These are phyloP conservation scores for Ashinkailepas kermadecensis DNA, from an alignment of 2,888 invertebrate species.

Conservation along the genomic window DNA sequence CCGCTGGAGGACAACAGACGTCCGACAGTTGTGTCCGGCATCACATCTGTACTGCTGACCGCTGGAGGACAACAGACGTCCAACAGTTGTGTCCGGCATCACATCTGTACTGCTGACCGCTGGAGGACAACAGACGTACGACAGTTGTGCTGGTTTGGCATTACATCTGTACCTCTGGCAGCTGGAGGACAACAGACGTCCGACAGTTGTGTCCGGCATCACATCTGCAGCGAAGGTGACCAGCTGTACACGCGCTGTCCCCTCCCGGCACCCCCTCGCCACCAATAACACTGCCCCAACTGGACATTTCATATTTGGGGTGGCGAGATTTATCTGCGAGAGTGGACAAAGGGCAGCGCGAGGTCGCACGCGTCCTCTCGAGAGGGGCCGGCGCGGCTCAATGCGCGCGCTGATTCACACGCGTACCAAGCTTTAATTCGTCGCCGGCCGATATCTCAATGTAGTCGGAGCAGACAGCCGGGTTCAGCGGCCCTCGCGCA, in stretches of 20 bases:
- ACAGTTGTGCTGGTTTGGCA: no score
- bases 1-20: no score
- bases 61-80: no score
- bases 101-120: no score
- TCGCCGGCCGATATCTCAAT: neutral
- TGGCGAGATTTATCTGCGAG: slow-evolving; percentile 1
- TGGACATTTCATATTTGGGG: slow-evolving; percentile 20
- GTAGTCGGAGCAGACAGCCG: neutral
- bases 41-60: no score
- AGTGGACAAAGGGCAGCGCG: slow-evolving; percentile 11
- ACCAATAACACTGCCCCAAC: slow-evolving; percentile 9
- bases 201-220: no score
- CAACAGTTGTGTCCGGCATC: no score
- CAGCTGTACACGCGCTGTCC: neutral
- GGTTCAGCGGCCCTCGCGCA: no score
- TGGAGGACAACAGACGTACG: no score
- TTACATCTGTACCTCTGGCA: no score
- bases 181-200: no score
- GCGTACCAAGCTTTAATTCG: slow-evolving; percentile 1
- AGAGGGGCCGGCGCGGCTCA: neutral
- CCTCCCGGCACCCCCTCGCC: neutral
- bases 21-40: no score
- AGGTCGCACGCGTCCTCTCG: slow-evolving; percentile 7
- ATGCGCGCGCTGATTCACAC: slow-evolving; percentile 1
- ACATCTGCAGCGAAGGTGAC: neutral